Evolutionary conservation across 1,140 invertebrate species (phyloP).

Genomic region (Lamellibrachia luymesi): DNA sequence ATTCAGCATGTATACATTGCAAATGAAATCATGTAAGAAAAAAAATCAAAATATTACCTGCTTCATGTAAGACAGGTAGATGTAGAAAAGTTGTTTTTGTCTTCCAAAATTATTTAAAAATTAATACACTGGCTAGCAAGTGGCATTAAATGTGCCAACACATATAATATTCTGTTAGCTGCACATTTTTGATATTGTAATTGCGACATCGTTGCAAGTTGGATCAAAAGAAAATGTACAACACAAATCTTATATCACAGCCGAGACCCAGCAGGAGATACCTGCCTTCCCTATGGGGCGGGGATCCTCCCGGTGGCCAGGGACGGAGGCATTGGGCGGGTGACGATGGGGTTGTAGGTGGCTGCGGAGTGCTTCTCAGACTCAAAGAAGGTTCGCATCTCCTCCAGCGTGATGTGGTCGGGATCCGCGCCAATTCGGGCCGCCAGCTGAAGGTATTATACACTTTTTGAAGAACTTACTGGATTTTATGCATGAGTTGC

Average conservation of each 20-base stretch:
- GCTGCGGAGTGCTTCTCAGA: slow-evolving; percentile 27
- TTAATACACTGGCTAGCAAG: not conserved
- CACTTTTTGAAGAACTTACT: not conserved
- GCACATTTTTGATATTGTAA: not conserved
- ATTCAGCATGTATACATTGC: not conserved
- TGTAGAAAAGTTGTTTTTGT: not conserved
- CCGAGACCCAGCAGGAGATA: not conserved
- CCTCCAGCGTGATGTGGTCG: slow-evolving; percentile 51
- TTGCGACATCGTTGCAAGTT: not conserved
- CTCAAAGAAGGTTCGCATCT: slow-evolving; percentile 54
- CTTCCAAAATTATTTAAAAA: not conserved
- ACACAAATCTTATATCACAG: not conserved
- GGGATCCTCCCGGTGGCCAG: not conserved
- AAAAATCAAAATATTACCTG: not conserved
- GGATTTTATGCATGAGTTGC: too few species aligned
- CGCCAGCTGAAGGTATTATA: slow-evolving; percentile 42
- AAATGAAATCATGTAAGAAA: slow-evolving; percentile 1
- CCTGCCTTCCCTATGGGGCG: not conserved
- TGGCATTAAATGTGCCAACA: not conserved
- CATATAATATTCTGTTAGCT: not conserved
- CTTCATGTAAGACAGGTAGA: not conserved
- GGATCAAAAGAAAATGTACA: not conserved
- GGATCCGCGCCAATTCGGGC: slow-evolving; percentile 41
- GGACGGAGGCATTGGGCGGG: not conserved
- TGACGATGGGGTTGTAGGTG: not conserved